Base-by-base conservation (phyloP, 2,113 vertebrate genomes). In the Halcyon senegalensis region DNA sequence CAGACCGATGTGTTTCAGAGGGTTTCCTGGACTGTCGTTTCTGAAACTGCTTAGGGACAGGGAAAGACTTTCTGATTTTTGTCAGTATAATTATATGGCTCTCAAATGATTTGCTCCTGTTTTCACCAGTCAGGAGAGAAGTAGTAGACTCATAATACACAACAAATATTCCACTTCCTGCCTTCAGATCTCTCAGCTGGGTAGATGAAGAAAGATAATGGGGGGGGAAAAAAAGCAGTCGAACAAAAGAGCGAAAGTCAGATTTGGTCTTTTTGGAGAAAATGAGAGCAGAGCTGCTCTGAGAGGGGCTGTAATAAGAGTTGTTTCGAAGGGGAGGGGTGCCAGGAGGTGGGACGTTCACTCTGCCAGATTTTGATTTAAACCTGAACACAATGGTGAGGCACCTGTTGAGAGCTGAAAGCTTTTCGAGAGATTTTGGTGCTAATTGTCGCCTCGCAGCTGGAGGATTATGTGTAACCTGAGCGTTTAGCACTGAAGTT, bases 401-500 rank as follows among this genome's bases (percentile, higher is more conserved):
- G 84, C 95, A 97, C 95, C 96, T 96, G 96, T 95, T 89, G 84
- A 50, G 93, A 91, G 93, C 93, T 93, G 95, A 95, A 84, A 95
- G 95, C 93, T 93, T 87, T 96, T 25, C 81, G 94, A 7, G 93
- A 89, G 89, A 28, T 72, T 68, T 82, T 56, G 91, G 84, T 91
- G 91, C 96, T 95, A 87, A 97, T 94, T 97, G 94, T 96, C 66
- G 5, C 62, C 91, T 94, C 4, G 24, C 87, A 96, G 93, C 91
- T 93, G 93, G 84, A 77, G 93, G 96, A 96, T 96, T 97, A 97
- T 55, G 91, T 96, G 95, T 94, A 97, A 97, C 94, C 77, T 18
- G 95, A 97, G 95, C 82, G 53, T 3, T 68, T 72, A 85, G 90
- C 84, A 1, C 89, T 60, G 94, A 64, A 6, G 56, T 41, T 56